Evolutionary conservation across 1,140 invertebrate genomes (phyloP).

Genomic region (Vollenhovia emeryi): DNA sequence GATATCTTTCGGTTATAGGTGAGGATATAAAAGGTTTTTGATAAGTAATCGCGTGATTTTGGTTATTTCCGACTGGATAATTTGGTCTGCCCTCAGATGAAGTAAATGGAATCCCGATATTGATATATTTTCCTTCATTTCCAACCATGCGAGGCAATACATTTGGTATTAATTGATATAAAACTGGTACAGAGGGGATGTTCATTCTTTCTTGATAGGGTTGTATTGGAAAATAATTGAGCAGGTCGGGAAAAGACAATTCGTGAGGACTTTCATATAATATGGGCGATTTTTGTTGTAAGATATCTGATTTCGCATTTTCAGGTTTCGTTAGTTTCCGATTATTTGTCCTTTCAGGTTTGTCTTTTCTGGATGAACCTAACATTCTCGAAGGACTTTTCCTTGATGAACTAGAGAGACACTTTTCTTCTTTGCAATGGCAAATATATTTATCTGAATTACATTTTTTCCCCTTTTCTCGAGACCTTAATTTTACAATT

Average conservation of each 20-base stretch:
- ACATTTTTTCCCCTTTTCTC: neutral
- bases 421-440: slow-evolving; percentile 60
- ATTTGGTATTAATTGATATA: neutral
- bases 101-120: neutral
- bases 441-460: slow-evolving; percentile 71
- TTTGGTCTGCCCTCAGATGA: neutral
- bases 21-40: neutral
- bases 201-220: neutral
- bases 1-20: neutral
- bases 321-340: neutral
- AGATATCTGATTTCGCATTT: neutral
- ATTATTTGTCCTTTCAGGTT: neutral
- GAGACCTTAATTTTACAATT: neutral
- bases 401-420: neutral
- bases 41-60: neutral
- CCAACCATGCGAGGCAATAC: neutral
- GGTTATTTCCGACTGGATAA: slow-evolving; percentile 8
- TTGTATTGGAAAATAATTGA: slow-evolving; percentile 2
- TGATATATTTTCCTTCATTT: neutral
- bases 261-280: neutral
- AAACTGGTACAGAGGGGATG: neutral
- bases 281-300: neutral
- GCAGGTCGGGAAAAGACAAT: neutral
- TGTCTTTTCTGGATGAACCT: neutral
- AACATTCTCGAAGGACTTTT: neutral